Evolutionary conservation across 2,888 invertebrate genomes (phyloP), one percentile per base, ranked within the genome.

Genomic region (Entomobrya proxima): DNA sequence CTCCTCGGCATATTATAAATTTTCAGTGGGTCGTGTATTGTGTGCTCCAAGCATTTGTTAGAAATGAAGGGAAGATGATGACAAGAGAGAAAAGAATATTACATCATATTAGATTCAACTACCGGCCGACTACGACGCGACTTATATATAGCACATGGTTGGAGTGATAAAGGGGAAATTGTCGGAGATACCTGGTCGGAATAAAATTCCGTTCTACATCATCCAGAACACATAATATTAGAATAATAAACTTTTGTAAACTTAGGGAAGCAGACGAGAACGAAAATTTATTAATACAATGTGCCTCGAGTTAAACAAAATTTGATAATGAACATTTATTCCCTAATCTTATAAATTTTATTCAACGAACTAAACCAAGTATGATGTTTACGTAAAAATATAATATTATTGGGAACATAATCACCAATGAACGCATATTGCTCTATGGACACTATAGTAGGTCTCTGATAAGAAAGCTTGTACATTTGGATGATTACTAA

Each of bases 161-260:
- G 50, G 79, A 72, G 72, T 81, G 80, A 81, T 81, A 58, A 75
- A 75, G 72, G 75, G 82, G 75, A 82, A 82, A 82, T 82, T 74
- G 82, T 64, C 13, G 44, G 55, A 58, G 58, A 72, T 81, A 81
- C 80, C 80, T 81, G 80, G 72, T 6, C 55, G 55, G 80, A 80
- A 80, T 80, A 58, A 72, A 80, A 78, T 58, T 58, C 69, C 40
- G 27, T 58, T 24, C 64, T 40, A 58, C 50, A 74, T 79, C 55
- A 52, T 79, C 35, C 52, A 75, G 58, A 50, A 40, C 75, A 61
- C 58, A 80, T 69, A 37, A 55, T 72, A 72, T 50, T 72, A 74
- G 61, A 80, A 80, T 80, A 80, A 72, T 72, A 80, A 67, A n/a
- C n/a, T n/a, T n/a, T n/a, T n/a, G n/a, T n/a, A n/a, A n/a, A n/a